A percentile compares a stretch with the other conserved stretches of the same genome.
Conservation (phyloP, 2,888 invertebrate genomes). For the Chrysodeixis includens region DNA sequence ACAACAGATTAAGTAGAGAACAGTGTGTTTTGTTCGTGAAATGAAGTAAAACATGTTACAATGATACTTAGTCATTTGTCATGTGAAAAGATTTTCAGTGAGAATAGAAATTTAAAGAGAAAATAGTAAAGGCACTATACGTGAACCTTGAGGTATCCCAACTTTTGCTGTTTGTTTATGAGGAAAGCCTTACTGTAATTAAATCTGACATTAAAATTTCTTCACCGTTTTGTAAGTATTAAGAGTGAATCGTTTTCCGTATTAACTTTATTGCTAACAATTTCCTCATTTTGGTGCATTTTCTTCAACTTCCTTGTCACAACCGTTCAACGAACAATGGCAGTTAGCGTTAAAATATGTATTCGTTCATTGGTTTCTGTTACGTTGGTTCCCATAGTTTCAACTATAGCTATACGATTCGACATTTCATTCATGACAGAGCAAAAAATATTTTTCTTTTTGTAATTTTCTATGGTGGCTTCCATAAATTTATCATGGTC, state of each 20-base stretch:
- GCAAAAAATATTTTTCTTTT: neutral
- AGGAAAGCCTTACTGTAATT: neutral
- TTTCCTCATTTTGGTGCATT: slow-evolving; percentile 40
- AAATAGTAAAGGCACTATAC: neutral
- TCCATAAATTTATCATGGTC: neutral
- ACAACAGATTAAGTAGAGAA: neutral
- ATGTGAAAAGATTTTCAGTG: neutral
- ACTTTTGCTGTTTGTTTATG: neutral
- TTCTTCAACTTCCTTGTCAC: slow-evolving; percentile 31
- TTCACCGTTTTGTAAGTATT: slow-evolving; percentile 5
- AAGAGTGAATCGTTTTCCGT: slow-evolving; percentile 24
- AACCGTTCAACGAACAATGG: slow-evolving; percentile 34
- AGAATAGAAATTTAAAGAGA: neutral
- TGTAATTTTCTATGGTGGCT: too few relatives aligned
- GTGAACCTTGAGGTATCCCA: neutral
- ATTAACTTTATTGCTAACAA: slow-evolving; percentile 14
- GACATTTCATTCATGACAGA: slow-evolving; percentile 6
- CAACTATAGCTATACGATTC: slow-evolving; percentile 15
- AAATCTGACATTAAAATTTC: neutral
- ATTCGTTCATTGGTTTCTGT: slow-evolving; percentile 32
- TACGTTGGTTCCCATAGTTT: slow-evolving; percentile 23
- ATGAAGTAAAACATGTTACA: neutral
- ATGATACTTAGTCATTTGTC: neutral
- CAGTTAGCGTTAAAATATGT: slow-evolving; percentile 36
- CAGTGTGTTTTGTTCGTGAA: neutral